Evolutionary conservation across 2,888 invertebrate species (phyloP).

Genomic region (Platerodrilus igneus): DNA sequence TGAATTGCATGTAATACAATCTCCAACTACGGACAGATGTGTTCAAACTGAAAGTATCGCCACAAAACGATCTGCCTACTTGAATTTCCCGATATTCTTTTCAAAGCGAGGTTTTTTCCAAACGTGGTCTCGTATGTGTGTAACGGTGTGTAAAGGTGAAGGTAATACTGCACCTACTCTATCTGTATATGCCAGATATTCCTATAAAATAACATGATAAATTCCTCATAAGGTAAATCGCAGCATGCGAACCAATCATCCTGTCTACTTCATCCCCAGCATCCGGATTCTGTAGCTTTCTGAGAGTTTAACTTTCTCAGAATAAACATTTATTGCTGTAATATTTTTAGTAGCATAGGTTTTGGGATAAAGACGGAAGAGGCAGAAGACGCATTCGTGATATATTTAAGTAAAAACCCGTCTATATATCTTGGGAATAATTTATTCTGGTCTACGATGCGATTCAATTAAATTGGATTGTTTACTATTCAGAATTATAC

Average conservation of each 20-base stretch:
- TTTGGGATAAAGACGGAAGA: conserved; percentile 26
- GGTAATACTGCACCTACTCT: too few species aligned
- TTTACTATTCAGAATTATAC: conserved; percentile 37
- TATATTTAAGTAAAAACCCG: conserved; percentile 34
- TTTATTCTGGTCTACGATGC: conserved; percentile 39
- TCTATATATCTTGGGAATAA: conserved; percentile 33
- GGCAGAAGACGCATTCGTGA: conserved; percentile 28
- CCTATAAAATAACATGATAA: conserved; percentile 39
- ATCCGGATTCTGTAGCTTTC: conserved; percentile 28
- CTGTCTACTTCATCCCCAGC: conserved; percentile 32
- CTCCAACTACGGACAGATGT: too few species aligned
- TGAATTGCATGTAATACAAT: too few species aligned
- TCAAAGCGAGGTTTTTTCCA: too few species aligned
- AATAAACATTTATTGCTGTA: conserved; percentile 35
- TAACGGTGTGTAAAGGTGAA: too few species aligned
- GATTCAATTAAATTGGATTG: conserved; percentile 44
- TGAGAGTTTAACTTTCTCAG: conserved; percentile 33
- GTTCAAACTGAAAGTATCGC: too few species aligned
- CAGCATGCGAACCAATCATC: conserved; percentile 39
- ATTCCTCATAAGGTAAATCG: conserved; percentile 43
- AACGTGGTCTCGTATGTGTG: too few species aligned
- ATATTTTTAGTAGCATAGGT: conserved; percentile 26
- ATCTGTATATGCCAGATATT: too few species aligned
- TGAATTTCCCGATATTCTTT: too few species aligned
- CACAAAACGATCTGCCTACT: too few species aligned